Conservation (phyloP, 2,797 vertebrate genomes). For the Poeciliopsis gracilis region DNA sequence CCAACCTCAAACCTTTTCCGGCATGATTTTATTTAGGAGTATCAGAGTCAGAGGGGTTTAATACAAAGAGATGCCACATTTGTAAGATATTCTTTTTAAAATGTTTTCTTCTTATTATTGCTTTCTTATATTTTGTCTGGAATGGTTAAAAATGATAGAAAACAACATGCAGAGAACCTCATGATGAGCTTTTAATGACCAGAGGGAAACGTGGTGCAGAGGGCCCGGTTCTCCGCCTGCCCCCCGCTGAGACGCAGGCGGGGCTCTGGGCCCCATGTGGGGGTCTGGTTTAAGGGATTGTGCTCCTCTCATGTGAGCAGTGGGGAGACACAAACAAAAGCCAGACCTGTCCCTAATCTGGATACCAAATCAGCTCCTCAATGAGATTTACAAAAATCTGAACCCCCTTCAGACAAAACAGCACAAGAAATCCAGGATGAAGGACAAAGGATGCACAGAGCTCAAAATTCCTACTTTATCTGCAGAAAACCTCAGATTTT, state of each 20-base stretch:
- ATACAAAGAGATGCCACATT: too few species aligned
- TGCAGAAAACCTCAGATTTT: constrained; percentile 38
- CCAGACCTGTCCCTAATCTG: constrained; percentile 66
- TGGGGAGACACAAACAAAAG: constrained; percentile 24
- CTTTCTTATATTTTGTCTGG: neutral
- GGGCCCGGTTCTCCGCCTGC: constrained; percentile 59
- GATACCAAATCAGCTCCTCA: constrained; percentile 61
- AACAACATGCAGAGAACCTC: neutral
- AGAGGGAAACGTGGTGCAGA: constrained; percentile 20
- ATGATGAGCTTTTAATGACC: neutral
- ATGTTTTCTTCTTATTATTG: neutral
- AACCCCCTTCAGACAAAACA: constrained; percentile 59
- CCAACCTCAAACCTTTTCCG: neutral
- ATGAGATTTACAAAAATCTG: constrained; percentile 68
- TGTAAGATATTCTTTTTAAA: neutral
- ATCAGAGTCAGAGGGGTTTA: too few species aligned
- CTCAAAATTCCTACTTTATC: constrained; percentile 35
- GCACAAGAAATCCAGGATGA: constrained; percentile 13
- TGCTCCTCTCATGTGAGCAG: constrained; percentile 35
- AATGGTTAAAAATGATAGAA: neutral
- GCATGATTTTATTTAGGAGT: too few species aligned
- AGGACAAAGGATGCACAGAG: constrained; percentile 47
- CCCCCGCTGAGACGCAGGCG: constrained; percentile 49
- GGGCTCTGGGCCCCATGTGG: constrained; percentile 38
- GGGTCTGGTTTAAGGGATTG: constrained; percentile 13